Percentiles rank a stretch among this genome's conserved stretches.
These are phyloP conservation scores for Osmoderma eremita DNA, from an alignment of 2,888 invertebrate genomes.

Conservation along the genomic window DNA sequence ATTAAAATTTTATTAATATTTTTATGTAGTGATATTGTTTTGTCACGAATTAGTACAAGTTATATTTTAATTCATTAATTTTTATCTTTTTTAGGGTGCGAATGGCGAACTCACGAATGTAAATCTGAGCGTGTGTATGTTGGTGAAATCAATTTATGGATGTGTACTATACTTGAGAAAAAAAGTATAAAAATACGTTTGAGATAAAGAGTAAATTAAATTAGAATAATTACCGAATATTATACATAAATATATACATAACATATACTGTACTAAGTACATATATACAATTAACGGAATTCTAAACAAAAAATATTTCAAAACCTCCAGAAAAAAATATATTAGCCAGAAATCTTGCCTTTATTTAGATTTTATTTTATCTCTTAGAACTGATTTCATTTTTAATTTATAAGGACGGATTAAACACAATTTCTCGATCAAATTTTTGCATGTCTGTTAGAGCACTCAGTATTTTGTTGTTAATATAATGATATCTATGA, in stretches of 20 bases:
- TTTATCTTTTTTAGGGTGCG: conserved; percentile 12
- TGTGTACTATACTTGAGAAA: conserved; percentile 17
- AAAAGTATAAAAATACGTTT: conserved; percentile 4
- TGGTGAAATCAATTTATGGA: conserved; percentile 15
- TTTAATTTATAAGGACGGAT: conserved; percentile 51
- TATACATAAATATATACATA: conserved; percentile 34
- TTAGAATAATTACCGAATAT: conserved; percentile 39
- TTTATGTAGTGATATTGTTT: conserved; percentile 58
- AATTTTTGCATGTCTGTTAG: conserved; percentile 56
- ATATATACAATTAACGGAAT: conserved; percentile 22
- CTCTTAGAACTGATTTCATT: conserved; percentile 36
- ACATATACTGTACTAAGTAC: conserved; percentile 28
- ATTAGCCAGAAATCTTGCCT: conserved; percentile 53
- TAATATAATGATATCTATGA: conserved; percentile 24
- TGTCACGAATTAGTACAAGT: conserved; percentile 53
- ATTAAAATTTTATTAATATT: conserved; percentile 42
- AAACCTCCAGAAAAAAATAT: conserved; percentile 17
- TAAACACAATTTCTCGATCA: conserved; percentile 36
- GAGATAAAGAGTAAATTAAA: conserved; percentile 28
- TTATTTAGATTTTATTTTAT: conserved; percentile 23
- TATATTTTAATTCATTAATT: conserved; percentile 44
- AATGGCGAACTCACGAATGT: conserved; percentile 12
- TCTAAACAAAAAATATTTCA: conserved; percentile 33
- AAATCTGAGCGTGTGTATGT: conserved; percentile 19
- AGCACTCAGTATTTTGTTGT: conserved; percentile 51